Conservation (phyloP, 2,888 invertebrate species). For the Melinaea marsaeus region DNA sequence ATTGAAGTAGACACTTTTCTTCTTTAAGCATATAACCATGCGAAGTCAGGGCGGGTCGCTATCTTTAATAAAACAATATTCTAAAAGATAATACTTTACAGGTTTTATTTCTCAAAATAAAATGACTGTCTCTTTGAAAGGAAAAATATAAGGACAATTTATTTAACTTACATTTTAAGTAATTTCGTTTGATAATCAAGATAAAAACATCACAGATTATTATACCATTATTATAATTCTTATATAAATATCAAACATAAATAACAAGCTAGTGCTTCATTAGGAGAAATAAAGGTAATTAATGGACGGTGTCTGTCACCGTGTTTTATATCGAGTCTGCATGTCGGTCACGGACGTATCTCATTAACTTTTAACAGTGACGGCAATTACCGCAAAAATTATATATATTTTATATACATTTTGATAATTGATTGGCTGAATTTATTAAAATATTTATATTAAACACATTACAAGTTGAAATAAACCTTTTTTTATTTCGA, state of each 20-base stretch:
- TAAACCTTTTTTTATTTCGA: too few relatives aligned
- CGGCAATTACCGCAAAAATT: conserved; percentile 14
- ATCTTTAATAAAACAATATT: too few relatives aligned
- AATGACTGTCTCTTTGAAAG: too few relatives aligned
- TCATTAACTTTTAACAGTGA: conserved; percentile 22
- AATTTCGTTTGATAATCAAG: too few relatives aligned
- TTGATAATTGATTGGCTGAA: not conserved
- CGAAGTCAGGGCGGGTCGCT: too few relatives aligned
- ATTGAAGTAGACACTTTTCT: too few relatives aligned
- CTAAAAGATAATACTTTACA: too few relatives aligned
- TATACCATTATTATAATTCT: not conserved
- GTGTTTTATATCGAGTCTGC: conserved; percentile 17
- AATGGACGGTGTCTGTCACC: conserved; percentile 7
- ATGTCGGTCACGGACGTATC: conserved; percentile 30
- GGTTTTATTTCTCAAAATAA: too few relatives aligned
- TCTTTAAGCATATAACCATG: too few relatives aligned
- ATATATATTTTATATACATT: not conserved
- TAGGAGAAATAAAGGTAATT: conserved; percentile 2
- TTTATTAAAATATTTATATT: not conserved
- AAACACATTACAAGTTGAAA: too few relatives aligned
- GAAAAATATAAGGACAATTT: too few relatives aligned
- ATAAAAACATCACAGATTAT: not conserved
- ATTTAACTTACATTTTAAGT: too few relatives aligned
- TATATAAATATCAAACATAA: not conserved
- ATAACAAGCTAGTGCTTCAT: conserved; percentile 1